phyloP scores from a whole-genome alignment of 2,888 invertebrate species.

The Aphodius sticticus region DNA sequence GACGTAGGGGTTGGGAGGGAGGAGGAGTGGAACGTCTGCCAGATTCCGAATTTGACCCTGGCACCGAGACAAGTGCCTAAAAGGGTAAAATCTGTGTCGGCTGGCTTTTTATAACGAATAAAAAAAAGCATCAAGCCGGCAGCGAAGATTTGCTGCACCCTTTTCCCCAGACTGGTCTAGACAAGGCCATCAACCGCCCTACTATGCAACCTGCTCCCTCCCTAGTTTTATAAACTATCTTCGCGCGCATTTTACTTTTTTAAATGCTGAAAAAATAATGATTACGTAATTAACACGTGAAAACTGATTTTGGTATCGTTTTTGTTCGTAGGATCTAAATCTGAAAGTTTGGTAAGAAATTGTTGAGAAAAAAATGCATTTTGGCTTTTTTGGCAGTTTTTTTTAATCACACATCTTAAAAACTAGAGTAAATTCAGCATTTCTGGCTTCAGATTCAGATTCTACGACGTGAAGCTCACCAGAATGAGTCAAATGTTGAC shows the following conservation, averaged over 20 bases:
- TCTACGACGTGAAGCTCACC: too few relatives aligned
- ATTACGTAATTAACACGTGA: background rate
- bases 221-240: slow-evolving; percentile 28
- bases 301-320: too few relatives aligned
- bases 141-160: slow-evolving; percentile 47
- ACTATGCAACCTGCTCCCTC: slow-evolving; percentile 47
- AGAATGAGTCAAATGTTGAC: too few relatives aligned
- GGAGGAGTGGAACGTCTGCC: slow-evolving; percentile 46
- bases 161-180: slow-evolving; percentile 44
- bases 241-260: slow-evolving; percentile 23
- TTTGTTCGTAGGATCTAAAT: too few relatives aligned
- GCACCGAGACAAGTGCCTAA: slow-evolving; percentile 55
- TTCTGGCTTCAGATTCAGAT: too few relatives aligned
- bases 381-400: too few relatives aligned
- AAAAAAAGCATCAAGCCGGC: background rate
- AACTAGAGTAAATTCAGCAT: too few relatives aligned
- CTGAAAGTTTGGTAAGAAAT: too few relatives aligned
- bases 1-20: slow-evolving; percentile 41
- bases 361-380: too few relatives aligned
- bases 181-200: slow-evolving; percentile 43
- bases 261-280: slow-evolving; percentile 18
- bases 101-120: slow-evolving; percentile 35
- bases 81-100: slow-evolving; percentile 54
- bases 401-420: too few relatives aligned
- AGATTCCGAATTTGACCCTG: slow-evolving; percentile 52